Conservation (phyloP, 2,113 vertebrate genomes). For the Anser brachyrhynchus region DNA sequence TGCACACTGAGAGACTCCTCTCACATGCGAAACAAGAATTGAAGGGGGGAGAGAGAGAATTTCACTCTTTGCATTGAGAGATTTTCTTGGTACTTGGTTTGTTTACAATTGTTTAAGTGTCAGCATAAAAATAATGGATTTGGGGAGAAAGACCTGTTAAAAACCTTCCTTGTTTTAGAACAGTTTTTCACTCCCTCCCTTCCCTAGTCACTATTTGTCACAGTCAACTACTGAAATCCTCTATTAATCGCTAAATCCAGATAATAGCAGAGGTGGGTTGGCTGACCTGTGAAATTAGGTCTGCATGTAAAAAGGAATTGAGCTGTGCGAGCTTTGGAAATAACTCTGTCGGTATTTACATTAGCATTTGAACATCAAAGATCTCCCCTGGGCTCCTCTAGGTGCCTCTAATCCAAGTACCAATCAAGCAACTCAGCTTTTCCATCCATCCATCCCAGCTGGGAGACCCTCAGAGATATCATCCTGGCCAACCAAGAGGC, state of each 20-base stretch:
- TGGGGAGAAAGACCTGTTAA: neutral
- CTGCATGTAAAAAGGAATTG: slow-evolving; percentile 51
- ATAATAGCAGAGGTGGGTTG: slow-evolving; percentile 42
- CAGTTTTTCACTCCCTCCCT: neutral
- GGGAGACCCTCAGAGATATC: neutral
- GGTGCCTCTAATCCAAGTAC: slow-evolving; percentile 39
- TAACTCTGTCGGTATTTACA: slow-evolving; percentile 44
- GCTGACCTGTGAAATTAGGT: slow-evolving; percentile 66
- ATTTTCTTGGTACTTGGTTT: neutral
- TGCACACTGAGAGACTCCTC: slow-evolving; percentile 43
- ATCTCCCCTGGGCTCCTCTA: slow-evolving; percentile 44
- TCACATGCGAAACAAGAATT: slow-evolving; percentile 15
- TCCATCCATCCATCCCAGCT: neutral
- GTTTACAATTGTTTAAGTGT: neutral
- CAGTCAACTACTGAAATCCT: slow-evolving; percentile 51
- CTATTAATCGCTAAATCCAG: slow-evolving; percentile 52
- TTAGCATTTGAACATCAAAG: slow-evolving; percentile 30
- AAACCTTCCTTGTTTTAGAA: slow-evolving; percentile 26
- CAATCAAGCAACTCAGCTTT: slow-evolving; percentile 23
- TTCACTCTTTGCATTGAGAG: neutral
- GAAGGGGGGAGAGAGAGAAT: slow-evolving; percentile 40
- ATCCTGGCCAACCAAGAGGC: neutral
- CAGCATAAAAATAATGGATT: slow-evolving; percentile 12
- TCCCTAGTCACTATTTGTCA: slow-evolving; percentile 23
- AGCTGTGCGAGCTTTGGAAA: slow-evolving; percentile 51